phyloP scores from a whole-genome alignment of 2,113 vertebrate genomes.

The Oryzias celebensis region DNA sequence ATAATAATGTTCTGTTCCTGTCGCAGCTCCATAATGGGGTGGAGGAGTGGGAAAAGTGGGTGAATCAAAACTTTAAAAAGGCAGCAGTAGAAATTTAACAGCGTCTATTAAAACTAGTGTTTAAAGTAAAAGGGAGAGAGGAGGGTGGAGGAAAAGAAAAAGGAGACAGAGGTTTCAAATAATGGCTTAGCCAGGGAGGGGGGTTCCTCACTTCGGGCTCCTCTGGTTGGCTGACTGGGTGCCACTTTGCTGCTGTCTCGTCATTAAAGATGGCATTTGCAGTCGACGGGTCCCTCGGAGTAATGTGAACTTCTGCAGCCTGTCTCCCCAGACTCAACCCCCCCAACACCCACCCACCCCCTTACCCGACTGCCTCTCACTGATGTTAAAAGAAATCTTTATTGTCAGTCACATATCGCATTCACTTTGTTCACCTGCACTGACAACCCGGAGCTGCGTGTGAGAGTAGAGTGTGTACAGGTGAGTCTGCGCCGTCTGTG shows the following conservation, averaged over 20 bases:
- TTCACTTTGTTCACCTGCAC: conserved; percentile 96
- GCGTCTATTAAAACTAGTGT: conserved; percentile 72
- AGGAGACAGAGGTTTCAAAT: conserved; percentile 62
- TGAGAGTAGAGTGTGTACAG: conserved; percentile 72
- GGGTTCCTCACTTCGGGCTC: conserved; percentile 35
- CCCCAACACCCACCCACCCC: conserved; percentile 48
- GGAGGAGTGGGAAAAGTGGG: conserved; percentile 48
- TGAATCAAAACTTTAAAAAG: conserved; percentile 77
- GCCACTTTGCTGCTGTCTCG: conserved; percentile 67
- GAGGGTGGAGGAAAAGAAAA: conserved; percentile 9
- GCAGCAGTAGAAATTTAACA: conserved; percentile 68
- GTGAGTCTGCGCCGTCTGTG: conserved; percentile 42
- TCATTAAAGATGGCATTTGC: conserved; percentile 82
- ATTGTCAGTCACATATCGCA: conserved; percentile 96
- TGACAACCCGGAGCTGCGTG: conserved; percentile 86
- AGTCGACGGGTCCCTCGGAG: conserved; percentile 78
- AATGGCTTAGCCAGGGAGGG: conserved; percentile 62
- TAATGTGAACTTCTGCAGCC: conserved; percentile 84
- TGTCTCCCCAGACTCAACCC: conserved; percentile 84
- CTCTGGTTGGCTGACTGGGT: conserved; percentile 57
- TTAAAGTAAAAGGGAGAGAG: conserved; percentile 38
- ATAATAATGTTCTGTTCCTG: conserved; percentile 75
- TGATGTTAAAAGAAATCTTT: conserved; percentile 99
- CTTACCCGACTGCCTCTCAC: conserved; percentile 75
- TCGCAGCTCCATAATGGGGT: conserved; percentile 57